Evolutionary conservation across 1,140 invertebrate genomes (phyloP), one percentile per base, ranked within the genome.

Genomic region (Pogonomyrmex barbatus): DNA sequence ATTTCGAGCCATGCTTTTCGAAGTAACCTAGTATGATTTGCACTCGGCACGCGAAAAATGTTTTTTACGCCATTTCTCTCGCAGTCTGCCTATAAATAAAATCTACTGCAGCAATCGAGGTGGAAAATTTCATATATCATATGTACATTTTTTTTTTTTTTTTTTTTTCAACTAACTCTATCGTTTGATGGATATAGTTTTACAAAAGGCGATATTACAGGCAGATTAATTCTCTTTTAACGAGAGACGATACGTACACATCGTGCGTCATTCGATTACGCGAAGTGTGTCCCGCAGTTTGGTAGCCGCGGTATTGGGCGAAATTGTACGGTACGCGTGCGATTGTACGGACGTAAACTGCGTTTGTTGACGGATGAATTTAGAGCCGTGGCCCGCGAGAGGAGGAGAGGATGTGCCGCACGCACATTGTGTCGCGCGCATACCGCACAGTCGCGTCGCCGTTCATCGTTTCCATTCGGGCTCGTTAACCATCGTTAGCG

Each of bases 401-500:
- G 9, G 12, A 5, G 12, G 50, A 42, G 63, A 56, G 8, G 60
- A 67, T n/a, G 70, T 30, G 39, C 17, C 58, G 17, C 17, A 36
- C 75, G 30, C 75, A 36, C 10, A 33, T 77, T 47, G 56, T 47
- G 56, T 30, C 33, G 52, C 36, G 73, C 39, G 39, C 56, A 24
- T 52, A 52, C 52, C 45, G 60, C 39, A 6, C 45, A 17, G 39
- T 8, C 45, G 52, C 45, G 50, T 65, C 65, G 76, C 60, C 54
- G 84, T 87, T 88, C 85, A 88, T 88, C 84, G 79, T 89, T 88
- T 89, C 88, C 88, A 89, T 89, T 78, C 87, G 45, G 17, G 87
- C 67, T 89, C 87, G 88, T 89, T 89, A 89, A 78, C 81, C 87
- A 78, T 88, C 73, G 88, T 89, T 89, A 89, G 73, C 88, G 65